phyloP scores from a whole-genome alignment of 2,113 vertebrate genomes.

The Anguilla rostrata region DNA sequence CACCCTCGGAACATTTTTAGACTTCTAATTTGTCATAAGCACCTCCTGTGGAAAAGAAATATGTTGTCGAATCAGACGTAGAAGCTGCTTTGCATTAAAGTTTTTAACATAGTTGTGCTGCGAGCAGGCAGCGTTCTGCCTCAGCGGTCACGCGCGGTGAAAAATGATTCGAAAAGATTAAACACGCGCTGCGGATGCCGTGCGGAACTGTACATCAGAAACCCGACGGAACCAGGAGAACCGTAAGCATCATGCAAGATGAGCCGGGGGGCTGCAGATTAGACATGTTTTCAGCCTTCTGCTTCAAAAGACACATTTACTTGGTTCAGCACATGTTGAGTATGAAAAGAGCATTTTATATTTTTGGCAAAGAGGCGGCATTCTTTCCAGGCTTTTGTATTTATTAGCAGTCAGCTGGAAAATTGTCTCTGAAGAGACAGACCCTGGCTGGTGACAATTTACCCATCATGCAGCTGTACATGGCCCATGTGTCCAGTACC shows the following conservation, averaged over 20 bases:
- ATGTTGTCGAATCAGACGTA: slow-evolving; percentile 74
- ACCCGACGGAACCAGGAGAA: not conserved
- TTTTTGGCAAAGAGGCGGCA: not conserved
- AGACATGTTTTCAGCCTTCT: not conserved
- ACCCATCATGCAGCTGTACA: slow-evolving; percentile 14
- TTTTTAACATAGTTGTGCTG: not conserved
- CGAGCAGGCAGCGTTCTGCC: not conserved
- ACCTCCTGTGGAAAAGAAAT: slow-evolving; percentile 87
- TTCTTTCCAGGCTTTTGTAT: not conserved
- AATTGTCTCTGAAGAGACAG: not conserved
- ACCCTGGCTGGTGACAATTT: not conserved
- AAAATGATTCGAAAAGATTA: slow-evolving; percentile 17
- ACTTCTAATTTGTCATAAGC: slow-evolving; percentile 90
- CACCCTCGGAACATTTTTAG: slow-evolving; percentile 85
- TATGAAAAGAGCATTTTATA: not conserved
- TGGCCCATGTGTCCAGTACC: not conserved
- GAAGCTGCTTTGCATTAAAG: slow-evolving; percentile 39
- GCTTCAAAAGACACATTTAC: not conserved
- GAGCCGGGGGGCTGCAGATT: not conserved
- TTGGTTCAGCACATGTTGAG: not conserved
- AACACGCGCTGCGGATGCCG: not conserved
- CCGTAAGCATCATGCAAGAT: not conserved
- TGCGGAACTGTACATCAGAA: not conserved
- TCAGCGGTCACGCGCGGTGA: not conserved
- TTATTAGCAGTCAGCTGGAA: not conserved